Conservation (phyloP, 2,888 invertebrate species). For the Andrena haemorrhoa region DNA sequence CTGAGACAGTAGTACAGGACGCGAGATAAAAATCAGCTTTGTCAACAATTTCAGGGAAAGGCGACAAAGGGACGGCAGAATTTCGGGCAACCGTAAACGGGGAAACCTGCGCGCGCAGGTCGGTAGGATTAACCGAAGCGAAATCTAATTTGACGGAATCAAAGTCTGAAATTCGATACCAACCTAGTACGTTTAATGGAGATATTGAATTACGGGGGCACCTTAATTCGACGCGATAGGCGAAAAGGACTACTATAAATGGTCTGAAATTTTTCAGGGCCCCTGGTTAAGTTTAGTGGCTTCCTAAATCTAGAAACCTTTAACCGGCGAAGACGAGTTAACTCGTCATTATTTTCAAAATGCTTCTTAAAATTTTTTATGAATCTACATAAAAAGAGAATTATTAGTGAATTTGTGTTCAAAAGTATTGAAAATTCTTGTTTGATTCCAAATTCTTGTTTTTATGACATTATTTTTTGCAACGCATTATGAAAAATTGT, state of each 20-base stretch:
- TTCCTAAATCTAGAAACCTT: not conserved
- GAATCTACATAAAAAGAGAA: no score
- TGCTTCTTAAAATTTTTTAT: no score
- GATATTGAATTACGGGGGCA: conserved; percentile 79
- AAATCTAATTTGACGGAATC: conserved; percentile 74
- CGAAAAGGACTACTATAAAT: conserved; percentile 74
- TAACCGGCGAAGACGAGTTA: not conserved
- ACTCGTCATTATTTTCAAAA: no score
- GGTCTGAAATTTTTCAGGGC: conserved; percentile 72
- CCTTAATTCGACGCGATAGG: conserved; percentile 79
- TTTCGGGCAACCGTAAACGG: conserved; percentile 47
- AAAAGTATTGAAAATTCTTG: no score
- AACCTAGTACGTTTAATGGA: conserved; percentile 73
- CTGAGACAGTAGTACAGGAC: not conserved
- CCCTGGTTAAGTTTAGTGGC: conserved; percentile 21
- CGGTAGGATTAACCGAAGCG: conserved; percentile 69
- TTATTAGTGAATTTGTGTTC: no score
- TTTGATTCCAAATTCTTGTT: no score
- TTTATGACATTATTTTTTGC: no score
- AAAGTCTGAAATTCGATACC: conserved; percentile 77
- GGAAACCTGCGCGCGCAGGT: conserved; percentile 44
- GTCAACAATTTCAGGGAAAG: conserved; percentile 20
- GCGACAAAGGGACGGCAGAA: conserved; percentile 5
- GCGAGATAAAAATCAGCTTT: conserved; percentile 33
- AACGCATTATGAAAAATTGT: no score